Evolutionary conservation across 1,140 invertebrate genomes (phyloP), one percentile per base, ranked within the genome.

Genomic region (Bombus difficillimus): DNA sequence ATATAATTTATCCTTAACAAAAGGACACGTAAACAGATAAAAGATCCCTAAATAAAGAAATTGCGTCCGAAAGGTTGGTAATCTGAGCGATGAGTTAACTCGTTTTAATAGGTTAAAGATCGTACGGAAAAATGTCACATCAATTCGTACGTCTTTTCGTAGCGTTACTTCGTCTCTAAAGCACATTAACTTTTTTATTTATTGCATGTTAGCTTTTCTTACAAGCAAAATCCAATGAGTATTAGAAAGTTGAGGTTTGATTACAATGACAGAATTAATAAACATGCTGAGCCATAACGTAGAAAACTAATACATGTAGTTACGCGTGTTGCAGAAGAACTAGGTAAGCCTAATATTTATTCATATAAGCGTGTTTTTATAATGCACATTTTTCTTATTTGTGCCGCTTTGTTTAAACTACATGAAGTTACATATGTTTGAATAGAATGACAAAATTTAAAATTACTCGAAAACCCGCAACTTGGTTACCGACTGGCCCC

Each of bases 201-300:
- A 28, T n/a, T 62, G 10, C 3, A 15, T 15, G n/a, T n/a, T 62
- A 77, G 1, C 28, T 47, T 37, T 47, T 22, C n/a, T 15, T 34
- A 43, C 0, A 34, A 12, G 13, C 37, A 9, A 84, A 22, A n/a
- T 10, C 34, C 4, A 18, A 47, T 62, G 66, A 59, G 72, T 15
- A 43, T 85, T 85, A 85, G 68, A 85, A 85, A 85, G 75, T 72
- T 71, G 22, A 79, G 32, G 25, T 43, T 43, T 34, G n/a, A 18
- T 15, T 47, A 13, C 53, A 43, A 72, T 62, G 47, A 34, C 53
- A 34, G 68, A 79, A 80, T 85, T 80, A 72, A 78, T 84, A 59
- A 83, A 68, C 34, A 15, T 15, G 74, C 10, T 18, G 8, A 3
- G n/a, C 34, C 28, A 37, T 43, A 57, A 59, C n/a, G 18, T 18